Conservation (phyloP, 2,888 invertebrate genomes). For the Reticulitermes lucifugus region DNA sequence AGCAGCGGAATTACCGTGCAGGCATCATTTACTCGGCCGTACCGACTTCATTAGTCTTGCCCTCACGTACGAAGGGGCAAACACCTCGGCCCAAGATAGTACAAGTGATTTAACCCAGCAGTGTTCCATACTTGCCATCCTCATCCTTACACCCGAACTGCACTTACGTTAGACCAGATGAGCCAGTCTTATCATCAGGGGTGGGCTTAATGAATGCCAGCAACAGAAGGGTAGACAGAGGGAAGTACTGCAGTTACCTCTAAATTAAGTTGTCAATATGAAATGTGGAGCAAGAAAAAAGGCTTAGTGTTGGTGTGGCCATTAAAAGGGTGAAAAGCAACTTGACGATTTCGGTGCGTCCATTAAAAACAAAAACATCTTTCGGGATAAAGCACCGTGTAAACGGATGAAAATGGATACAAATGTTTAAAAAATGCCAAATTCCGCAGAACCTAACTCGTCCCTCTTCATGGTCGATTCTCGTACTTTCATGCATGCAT, state of each 20-base stretch:
- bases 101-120: not conserved
- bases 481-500: too few relatives aligned
- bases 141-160: too few relatives aligned
- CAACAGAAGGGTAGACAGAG: not conserved
- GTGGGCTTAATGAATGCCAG: not conserved
- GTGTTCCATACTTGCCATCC: too few relatives aligned
- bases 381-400: too few relatives aligned
- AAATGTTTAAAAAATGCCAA: too few relatives aligned
- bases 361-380: too few relatives aligned
- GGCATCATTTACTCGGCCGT: not conserved
- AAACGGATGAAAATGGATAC: too few relatives aligned
- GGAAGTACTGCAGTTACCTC: not conserved
- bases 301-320: not conserved
- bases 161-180: not conserved
- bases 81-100: not conserved
- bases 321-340: not conserved
- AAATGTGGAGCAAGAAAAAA: not conserved
- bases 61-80: not conserved
- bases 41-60: not conserved
- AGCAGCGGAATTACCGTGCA: not conserved
- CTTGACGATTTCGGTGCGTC: not conserved
- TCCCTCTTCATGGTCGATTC: too few relatives aligned
- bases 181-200: not conserved
- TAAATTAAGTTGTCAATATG: slow-evolving; percentile 15
- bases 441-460: too few relatives aligned